A percentile compares a stretch with the other conserved stretches of the same genome.
phyloP scores from a whole-genome alignment of 2,888 invertebrate genomes.

The Eurytoma californica region DNA sequence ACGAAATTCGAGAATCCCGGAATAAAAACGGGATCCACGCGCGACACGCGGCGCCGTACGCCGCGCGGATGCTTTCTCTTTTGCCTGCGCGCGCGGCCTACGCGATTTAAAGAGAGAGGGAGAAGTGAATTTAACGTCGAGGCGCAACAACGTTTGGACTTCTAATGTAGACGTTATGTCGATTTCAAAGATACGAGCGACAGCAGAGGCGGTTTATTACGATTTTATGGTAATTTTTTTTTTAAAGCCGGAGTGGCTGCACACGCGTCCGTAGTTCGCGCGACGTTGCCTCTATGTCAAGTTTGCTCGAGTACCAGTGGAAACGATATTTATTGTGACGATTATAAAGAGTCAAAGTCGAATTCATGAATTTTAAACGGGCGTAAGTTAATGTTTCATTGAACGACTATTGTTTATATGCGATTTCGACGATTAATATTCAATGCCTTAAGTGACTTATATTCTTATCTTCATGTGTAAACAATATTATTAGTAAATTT shows the following conservation, averaged over 20 bases:
- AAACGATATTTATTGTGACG: neutral
- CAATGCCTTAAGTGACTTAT: no score
- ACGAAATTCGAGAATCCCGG: no score
- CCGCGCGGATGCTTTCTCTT: no score
- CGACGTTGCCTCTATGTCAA: neutral
- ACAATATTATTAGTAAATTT: no score
- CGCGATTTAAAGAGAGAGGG: no score
- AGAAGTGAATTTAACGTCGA: no score
- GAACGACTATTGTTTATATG: neutral
- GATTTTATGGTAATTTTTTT: conserved; percentile 29
- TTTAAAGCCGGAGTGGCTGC: neutral
- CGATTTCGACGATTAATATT: no score
- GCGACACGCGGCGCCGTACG: no score
- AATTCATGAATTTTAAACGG: conserved; percentile 8
- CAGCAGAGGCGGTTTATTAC: conserved; percentile 33
- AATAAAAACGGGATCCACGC: no score
- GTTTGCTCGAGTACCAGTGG: neutral
- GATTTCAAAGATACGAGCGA: conserved; percentile 33
- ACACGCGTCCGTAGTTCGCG: neutral
- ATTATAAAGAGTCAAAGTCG: conserved; percentile 21
- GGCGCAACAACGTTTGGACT: neutral
- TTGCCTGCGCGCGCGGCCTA: no score
- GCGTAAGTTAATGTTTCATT: conserved; percentile 1
- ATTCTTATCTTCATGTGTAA: no score
- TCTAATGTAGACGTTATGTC: conserved; percentile 20